phyloP scores from a whole-genome alignment of 1,140 invertebrate genomes.

The Apis dorsata region DNA sequence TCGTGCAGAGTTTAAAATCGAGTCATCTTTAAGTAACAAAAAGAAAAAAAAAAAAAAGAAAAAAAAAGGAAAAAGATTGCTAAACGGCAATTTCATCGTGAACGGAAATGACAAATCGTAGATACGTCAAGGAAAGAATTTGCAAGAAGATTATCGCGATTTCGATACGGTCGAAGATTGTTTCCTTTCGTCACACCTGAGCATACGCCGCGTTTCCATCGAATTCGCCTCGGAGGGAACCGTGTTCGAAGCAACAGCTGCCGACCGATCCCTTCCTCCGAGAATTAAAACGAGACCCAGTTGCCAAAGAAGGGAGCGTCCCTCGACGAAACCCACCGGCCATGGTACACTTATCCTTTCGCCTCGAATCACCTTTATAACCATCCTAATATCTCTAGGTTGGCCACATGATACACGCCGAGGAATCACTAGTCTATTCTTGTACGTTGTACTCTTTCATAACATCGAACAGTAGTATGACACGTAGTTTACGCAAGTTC shows the following conservation, averaged over 20 bases:
- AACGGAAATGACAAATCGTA: neutral
- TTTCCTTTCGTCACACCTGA: conserved; percentile 27
- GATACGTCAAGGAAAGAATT: conserved; percentile 4
- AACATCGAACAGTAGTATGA: neutral
- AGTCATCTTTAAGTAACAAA: too few relatives aligned
- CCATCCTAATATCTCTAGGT: conserved; percentile 26
- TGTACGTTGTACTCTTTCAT: neutral
- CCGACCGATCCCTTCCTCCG: conserved; percentile 58
- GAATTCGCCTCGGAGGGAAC: conserved; percentile 13
- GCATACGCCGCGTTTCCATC: conserved; percentile 14
- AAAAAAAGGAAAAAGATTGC: neutral
- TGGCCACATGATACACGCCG: neutral
- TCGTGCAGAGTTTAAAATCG: too few relatives aligned
- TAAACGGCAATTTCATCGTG: neutral
- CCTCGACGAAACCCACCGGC: conserved; percentile 70
- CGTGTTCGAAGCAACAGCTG: conserved; percentile 62
- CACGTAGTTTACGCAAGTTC: neutral
- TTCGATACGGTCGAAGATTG: conserved; percentile 2
- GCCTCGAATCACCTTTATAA: conserved; percentile 45
- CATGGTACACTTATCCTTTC: conserved; percentile 75
- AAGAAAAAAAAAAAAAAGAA: too few relatives aligned
- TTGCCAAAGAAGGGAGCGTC: conserved; percentile 69
- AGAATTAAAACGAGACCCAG: conserved; percentile 70
- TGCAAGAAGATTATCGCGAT: conserved; percentile 22
- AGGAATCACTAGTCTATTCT: neutral